Percentiles rank a stretch among this genome's conserved stretches.
Conservation (phyloP, 2,113 vertebrate species). For the Sceloporus tristichus region DNA sequence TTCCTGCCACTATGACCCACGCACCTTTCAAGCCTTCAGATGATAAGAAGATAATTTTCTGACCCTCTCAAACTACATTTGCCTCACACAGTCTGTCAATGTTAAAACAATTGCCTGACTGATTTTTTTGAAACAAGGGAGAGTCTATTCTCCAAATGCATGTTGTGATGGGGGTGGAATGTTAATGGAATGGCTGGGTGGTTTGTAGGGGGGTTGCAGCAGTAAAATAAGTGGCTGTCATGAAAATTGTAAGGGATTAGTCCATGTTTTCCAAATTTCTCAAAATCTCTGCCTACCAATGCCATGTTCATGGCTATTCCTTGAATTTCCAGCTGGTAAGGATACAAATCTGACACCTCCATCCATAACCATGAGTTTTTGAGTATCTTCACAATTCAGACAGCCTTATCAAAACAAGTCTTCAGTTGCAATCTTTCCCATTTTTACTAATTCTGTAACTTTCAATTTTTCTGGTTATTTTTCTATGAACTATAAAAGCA, state of each 20-base stretch:
- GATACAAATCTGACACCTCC: slow-evolving; percentile 74
- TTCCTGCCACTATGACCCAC: slow-evolving; percentile 70
- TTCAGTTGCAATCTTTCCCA: neutral
- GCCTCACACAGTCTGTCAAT: slow-evolving; percentile 57
- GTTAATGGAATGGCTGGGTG: neutral
- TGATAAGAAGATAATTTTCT: slow-evolving; percentile 56
- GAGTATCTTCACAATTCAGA: slow-evolving; percentile 70
- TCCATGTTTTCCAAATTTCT: slow-evolving; percentile 64
- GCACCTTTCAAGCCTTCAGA: slow-evolving; percentile 66
- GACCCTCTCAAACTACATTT: slow-evolving; percentile 46
- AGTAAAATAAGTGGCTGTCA: neutral
- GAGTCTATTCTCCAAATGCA: slow-evolving; percentile 51
- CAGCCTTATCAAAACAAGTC: slow-evolving; percentile 52
- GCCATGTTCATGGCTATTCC: slow-evolving; percentile 60
- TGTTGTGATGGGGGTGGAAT: slow-evolving; percentile 31
- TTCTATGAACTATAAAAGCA: too few species aligned
- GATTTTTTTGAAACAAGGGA: slow-evolving; percentile 33
- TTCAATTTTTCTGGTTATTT: too few species aligned
- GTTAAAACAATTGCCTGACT: slow-evolving; percentile 54
- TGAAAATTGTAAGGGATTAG: slow-evolving; percentile 63
- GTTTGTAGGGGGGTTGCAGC: too few species aligned
- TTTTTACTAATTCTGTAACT: neutral
- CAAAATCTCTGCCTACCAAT: slow-evolving; percentile 68
- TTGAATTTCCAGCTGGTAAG: slow-evolving; percentile 71
- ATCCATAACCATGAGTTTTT: slow-evolving; percentile 69